Evolutionary conservation across 2,113 vertebrate genomes (phyloP), one percentile per base, ranked within the genome.

Genomic region (Helogale parvula): DNA sequence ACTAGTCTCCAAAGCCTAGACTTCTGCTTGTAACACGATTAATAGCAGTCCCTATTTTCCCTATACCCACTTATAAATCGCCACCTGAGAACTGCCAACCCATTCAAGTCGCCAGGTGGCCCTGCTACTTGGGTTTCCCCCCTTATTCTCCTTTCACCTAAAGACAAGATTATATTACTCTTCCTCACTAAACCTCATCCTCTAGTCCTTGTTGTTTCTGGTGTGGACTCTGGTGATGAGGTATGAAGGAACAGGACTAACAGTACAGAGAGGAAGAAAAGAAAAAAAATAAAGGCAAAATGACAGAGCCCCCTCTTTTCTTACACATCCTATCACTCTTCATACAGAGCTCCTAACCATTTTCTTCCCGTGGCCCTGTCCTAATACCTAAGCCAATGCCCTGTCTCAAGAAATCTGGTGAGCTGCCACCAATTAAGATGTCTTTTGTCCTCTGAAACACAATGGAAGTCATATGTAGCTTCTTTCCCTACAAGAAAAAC

Each of bases 81-180:
- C 82, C 86, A 96, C 93, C 72, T 94, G 82, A 93, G 91, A 92
- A 91, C 6, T 83, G 93, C 35, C 69, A 96, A 82, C 54, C 60
- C 74, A 92, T 60, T 92, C 83, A 69, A 41, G 41, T 92, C 63
- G 57, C 83, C 96, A 97, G 77, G 93, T 94, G 96, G 93, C 79
- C 88, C 63, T 63, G 89, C 81, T 94, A 93, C 85, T 91, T 89
- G 87, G 52, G 82, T 89, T 94, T 97, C 92, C 63, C 21, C 94
- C 74, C 41, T 92, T 85, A 92, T 79, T 97, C 85, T 86, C 81
- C 79, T 92, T 81, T 94, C 83, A 94, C 52, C 33, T 94, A 79
- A 97, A 97, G 77, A 85, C 57, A 95, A 84, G 76, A 93, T 88
- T 93, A 27, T 90, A 77, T 90, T 94, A 90, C 91, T 94, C 88